Percentiles rank a stretch among this genome's conserved stretches.
Conservation (phyloP, 2,888 invertebrate species). For the Callinectes sapidus region DNA sequence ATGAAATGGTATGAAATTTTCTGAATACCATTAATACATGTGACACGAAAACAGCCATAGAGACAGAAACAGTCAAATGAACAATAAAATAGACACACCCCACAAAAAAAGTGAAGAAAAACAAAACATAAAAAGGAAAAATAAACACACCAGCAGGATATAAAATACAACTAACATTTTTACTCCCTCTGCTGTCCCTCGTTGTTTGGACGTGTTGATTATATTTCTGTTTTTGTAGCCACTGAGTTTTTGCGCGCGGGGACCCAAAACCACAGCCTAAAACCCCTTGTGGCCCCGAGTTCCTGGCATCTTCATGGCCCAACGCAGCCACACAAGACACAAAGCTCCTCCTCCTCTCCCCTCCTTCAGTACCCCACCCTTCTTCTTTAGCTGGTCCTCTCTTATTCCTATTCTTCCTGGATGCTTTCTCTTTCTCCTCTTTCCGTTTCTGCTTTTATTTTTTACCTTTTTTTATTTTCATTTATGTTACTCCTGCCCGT, state of each 20-base stretch:
- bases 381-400: not conserved
- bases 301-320: not conserved
- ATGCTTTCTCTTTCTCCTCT: not conserved
- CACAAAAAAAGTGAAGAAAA: not conserved
- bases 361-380: not conserved
- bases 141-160: not conserved
- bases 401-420: not conserved
- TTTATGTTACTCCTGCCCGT: not conserved
- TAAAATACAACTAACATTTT: conserved; percentile 24
- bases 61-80: not conserved
- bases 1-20: not conserved
- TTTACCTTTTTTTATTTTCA: not conserved
- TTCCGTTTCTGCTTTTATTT: not conserved
- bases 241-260: not conserved
- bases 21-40: not conserved
- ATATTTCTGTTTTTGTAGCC: conserved; percentile 26
- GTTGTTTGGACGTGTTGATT: conserved; percentile 31
- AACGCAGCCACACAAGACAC: not conserved
- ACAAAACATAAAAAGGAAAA: not conserved
- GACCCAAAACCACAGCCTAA: not conserved
- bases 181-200: not conserved
- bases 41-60: not conserved
- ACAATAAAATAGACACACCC: not conserved
- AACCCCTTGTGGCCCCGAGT: not conserved
- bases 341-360: not conserved